Conservation (phyloP, 2,113 vertebrate species). For the Seriola aureovittata region DNA sequence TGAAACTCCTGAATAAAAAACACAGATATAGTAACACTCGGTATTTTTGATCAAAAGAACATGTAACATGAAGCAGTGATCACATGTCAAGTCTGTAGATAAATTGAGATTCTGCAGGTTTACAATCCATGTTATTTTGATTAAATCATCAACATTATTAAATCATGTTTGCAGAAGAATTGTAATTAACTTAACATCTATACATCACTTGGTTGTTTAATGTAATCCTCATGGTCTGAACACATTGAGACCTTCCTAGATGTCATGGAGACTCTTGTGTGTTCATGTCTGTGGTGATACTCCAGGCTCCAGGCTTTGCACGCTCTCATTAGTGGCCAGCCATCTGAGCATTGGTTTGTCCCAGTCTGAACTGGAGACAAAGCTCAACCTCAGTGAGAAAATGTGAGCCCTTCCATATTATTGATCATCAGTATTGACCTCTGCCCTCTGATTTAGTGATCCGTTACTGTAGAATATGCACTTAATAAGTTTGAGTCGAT, state of each 20-base stretch:
- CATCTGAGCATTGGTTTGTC: background rate
- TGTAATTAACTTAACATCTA: background rate
- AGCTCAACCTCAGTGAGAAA: conserved; percentile 30
- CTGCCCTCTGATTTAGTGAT: conserved; percentile 18
- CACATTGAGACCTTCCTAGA: background rate
- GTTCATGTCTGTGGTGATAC: background rate
- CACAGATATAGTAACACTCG: background rate
- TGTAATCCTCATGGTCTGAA: background rate
- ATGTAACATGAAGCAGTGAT: background rate
- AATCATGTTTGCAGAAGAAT: background rate
- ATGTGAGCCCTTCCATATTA: background rate
- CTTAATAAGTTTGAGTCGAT: background rate
- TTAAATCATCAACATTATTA: background rate
- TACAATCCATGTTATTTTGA: background rate
- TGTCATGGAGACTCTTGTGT: background rate
- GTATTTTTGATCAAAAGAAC: background rate
- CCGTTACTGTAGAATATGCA: background rate
- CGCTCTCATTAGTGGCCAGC: background rate
- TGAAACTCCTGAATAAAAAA: background rate
- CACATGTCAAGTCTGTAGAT: background rate
- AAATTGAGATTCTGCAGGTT: background rate
- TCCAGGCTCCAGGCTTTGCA: background rate
- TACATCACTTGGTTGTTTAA: background rate
- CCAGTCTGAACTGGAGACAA: conserved; percentile 17
- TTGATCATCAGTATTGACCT: conserved; percentile 13